phyloP scores from a whole-genome alignment of 2,113 vertebrate species.

The Columbina picui region DNA sequence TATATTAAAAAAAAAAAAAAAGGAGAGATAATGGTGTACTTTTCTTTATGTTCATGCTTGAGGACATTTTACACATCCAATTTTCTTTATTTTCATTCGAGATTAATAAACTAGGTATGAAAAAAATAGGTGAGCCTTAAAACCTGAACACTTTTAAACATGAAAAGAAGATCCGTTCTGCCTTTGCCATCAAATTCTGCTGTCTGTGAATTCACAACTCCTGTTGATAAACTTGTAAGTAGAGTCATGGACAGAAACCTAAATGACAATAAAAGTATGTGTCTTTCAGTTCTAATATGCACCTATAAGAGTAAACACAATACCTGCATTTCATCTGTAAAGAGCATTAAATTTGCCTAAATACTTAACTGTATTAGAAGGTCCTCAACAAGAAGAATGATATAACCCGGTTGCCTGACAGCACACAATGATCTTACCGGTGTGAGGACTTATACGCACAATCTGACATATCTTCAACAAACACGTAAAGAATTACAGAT shows the following conservation, averaged over 20 bases:
- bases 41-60: background rate
- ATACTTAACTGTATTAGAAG: background rate
- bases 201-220: background rate
- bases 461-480: background rate
- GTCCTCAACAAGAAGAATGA: background rate
- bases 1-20: background rate
- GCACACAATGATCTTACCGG: background rate
- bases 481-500: background rate
- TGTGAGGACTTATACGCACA: background rate
- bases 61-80: background rate
- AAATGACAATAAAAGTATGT: background rate
- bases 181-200: constrained; percentile 35
- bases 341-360: background rate
- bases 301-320: background rate
- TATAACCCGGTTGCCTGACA: background rate
- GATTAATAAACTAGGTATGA: background rate
- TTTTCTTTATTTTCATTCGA: background rate
- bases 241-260: background rate
- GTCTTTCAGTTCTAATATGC: background rate
- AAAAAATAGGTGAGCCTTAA: background rate
- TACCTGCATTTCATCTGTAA: background rate
- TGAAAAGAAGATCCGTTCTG: constrained; percentile 38
- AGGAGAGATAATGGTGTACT: background rate
- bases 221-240: background rate
- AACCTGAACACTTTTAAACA: background rate